Evolutionary conservation across 37 sponge, comb jelly and placozoan genomes (phyloP).

Genomic region (Chondrosia reniformis): DNA sequence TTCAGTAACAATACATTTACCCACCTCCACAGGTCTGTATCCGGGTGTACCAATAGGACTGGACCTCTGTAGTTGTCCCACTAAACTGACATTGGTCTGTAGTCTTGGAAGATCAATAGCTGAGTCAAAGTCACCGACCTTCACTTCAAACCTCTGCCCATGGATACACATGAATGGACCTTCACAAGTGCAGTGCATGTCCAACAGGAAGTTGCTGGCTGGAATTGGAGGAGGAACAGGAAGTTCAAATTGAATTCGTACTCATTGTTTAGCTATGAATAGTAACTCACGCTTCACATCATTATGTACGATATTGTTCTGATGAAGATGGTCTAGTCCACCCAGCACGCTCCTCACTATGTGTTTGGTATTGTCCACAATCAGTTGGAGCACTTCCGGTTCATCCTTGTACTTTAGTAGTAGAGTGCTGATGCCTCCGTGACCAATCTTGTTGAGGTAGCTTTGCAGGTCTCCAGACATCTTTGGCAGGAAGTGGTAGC

Average conservation of each 20-base stretch:
- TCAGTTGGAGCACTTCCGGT: slow-evolving; percentile 10
- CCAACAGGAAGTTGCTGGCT: not conserved
- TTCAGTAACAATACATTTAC: not conserved
- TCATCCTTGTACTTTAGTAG: slow-evolving; percentile 5
- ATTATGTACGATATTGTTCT: slow-evolving; percentile 21
- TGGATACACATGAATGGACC: not conserved
- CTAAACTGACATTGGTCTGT: not conserved
- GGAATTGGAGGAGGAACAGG: not conserved
- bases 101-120: not conserved
- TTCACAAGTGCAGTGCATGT: not conserved
- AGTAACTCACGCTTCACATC: slow-evolving; percentile 37
- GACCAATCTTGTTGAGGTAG: slow-evolving; percentile 13
- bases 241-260: not conserved
- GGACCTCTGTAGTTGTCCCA: too few relatives aligned
- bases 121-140: slow-evolving; percentile 16
- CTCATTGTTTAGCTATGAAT: not conserved
- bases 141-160: not conserved
- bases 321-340: slow-evolving; percentile 26
- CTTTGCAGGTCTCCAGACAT: slow-evolving; percentile 23
- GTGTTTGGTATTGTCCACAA: slow-evolving; percentile 28
- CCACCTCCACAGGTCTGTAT: slow-evolving; percentile 16
- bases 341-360: slow-evolving; percentile 8
- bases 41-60: not conserved
- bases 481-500: slow-evolving; percentile 48
- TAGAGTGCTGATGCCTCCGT: slow-evolving; percentile 14